A percentile compares a stretch with the other conserved stretches of the same genome.
These are phyloP conservation scores for Xanthorhoe designata DNA, from an alignment of 2,888 invertebrate genomes.

Conservation along the genomic window DNA sequence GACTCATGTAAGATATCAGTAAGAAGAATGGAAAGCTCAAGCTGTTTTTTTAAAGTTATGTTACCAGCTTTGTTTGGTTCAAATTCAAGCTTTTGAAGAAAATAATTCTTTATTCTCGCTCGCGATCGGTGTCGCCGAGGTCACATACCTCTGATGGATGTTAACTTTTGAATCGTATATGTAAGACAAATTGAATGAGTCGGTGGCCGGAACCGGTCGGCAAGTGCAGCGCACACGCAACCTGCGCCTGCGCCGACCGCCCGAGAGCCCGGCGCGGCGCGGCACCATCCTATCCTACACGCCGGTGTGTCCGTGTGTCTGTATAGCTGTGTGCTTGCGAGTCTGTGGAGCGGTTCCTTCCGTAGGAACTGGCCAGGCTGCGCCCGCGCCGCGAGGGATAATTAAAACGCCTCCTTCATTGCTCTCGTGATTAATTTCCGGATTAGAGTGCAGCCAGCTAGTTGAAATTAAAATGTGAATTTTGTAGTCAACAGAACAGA, in stretches of 20 bases:
- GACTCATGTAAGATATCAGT: too few species aligned
- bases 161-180: constrained; percentile 11
- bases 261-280: too few species aligned
- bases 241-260: background rate
- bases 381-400: background rate
- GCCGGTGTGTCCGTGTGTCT: constrained; percentile 5
- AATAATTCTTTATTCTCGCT: background rate
- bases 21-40: too few species aligned
- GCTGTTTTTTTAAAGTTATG: too few species aligned
- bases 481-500: background rate
- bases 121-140: background rate
- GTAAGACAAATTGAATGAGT: constrained; percentile 64
- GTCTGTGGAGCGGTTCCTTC: background rate
- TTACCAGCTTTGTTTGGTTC: too few species aligned
- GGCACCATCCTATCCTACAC: too few species aligned
- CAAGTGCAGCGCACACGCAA: constrained; percentile 40
- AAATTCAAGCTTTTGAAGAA: background rate
- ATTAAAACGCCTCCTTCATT: background rate
- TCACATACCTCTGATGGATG: constrained; percentile 17
- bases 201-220: constrained; percentile 55
- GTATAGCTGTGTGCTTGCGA: background rate
- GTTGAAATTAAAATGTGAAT: background rate
- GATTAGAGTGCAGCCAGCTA: background rate
- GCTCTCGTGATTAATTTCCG: background rate
- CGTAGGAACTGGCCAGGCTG: background rate